phyloP scores from a whole-genome alignment of 2,888 invertebrate genomes.

The Lutraria lutraria region DNA sequence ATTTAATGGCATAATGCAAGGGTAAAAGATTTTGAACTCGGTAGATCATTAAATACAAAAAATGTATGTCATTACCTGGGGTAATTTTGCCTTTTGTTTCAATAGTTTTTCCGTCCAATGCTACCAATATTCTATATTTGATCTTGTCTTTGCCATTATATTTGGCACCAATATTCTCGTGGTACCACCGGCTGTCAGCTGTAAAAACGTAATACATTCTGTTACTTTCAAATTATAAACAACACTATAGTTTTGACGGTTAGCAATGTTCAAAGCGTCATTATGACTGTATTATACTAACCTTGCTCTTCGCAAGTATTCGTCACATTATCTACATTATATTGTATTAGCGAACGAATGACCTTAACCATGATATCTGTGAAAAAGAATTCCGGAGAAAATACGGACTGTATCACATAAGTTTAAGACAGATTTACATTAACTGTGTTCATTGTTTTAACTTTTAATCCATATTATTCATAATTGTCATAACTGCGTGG shows the following conservation, averaged over 20 bases:
- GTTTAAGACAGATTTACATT: background rate
- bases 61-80: conserved; percentile 11
- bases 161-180: conserved; percentile 37
- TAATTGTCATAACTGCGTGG: no score
- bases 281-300: no score
- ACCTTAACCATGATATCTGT: no score
- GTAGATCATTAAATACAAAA: background rate
- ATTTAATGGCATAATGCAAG: no score
- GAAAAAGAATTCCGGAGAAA: background rate
- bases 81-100: conserved; percentile 10
- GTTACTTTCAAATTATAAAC: background rate
- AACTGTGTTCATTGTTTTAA: no score
- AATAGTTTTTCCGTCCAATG: conserved; percentile 29
- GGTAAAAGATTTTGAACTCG: no score
- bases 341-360: background rate
- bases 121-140: conserved; percentile 35
- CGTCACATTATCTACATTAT: background rate
- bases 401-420: background rate
- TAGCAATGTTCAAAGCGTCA: background rate
- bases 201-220: background rate
- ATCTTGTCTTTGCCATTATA: conserved; percentile 33
- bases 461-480: no score
- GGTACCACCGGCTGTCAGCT: conserved; percentile 59
- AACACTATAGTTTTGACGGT: background rate
- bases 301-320: background rate